These are phyloP conservation scores for Machimus atricapillus DNA, from an alignment of 2,888 invertebrate species.

Conservation along the genomic window DNA sequence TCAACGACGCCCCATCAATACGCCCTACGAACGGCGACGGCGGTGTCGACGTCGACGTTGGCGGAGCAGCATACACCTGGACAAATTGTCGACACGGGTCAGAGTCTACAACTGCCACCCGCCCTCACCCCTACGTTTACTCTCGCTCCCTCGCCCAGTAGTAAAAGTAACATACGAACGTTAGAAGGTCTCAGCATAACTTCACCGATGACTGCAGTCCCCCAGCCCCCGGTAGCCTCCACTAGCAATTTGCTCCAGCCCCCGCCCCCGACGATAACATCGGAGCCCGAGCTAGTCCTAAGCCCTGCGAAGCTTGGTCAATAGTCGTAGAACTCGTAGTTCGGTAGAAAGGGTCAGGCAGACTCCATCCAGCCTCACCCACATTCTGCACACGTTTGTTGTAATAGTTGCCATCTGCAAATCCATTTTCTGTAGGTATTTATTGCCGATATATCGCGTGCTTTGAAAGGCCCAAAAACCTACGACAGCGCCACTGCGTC, in stretches of 20 bases:
- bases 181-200: conserved; percentile 52
- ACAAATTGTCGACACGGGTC: conserved; percentile 43
- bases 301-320: conserved; percentile 63
- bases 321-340: conserved; percentile 48
- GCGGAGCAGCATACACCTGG: conserved; percentile 34
- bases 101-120: conserved; percentile 49
- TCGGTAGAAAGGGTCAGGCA: background rate
- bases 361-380: background rate
- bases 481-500: background rate
- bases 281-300: conserved; percentile 60
- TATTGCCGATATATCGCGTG: conserved; percentile 22
- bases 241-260: conserved; percentile 38
- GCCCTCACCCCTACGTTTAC: conserved; percentile 52
- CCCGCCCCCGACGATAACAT: conserved; percentile 40
- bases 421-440: background rate
- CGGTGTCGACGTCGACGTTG: background rate
- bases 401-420: background rate
- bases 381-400: background rate
- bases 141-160: conserved; percentile 11
- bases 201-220: conserved; percentile 43
- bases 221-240: conserved; percentile 33
- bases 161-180: conserved; percentile 45
- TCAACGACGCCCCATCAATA: conserved; percentile 54
- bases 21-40: background rate
- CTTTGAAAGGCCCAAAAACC: background rate